Percentiles rank a stretch among this genome's conserved stretches.
Conservation (phyloP, 2,888 invertebrate species). For the Clusia tigrina region DNA sequence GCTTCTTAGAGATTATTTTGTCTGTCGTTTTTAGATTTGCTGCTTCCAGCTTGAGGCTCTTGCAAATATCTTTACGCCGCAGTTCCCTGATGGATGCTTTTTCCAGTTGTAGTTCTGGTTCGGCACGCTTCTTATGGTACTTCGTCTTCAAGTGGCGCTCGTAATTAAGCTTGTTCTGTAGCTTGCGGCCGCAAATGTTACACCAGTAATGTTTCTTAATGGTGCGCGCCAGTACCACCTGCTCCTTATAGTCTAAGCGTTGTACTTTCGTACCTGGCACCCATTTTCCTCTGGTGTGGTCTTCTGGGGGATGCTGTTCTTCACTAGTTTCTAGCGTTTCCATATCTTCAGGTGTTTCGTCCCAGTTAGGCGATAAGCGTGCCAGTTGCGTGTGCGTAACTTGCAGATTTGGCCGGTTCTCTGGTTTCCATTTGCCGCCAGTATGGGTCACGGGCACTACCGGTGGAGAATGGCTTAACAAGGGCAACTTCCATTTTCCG, state of each 20-base stretch:
- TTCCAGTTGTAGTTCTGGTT: slow-evolving; percentile 76
- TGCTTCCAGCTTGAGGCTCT: slow-evolving; percentile 44
- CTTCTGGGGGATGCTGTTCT: slow-evolving; percentile 69
- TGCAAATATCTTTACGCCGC: slow-evolving; percentile 32
- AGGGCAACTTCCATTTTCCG: slow-evolving; percentile 43
- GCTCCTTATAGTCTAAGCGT: slow-evolving; percentile 66
- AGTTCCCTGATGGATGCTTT: slow-evolving; percentile 64
- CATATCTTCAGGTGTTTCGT: slow-evolving; percentile 64
- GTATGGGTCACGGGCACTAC: slow-evolving; percentile 69
- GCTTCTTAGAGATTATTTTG: slow-evolving; percentile 58
- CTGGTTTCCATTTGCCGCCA: slow-evolving; percentile 81
- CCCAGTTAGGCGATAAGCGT: slow-evolving; percentile 67
- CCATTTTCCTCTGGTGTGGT: slow-evolving; percentile 80
- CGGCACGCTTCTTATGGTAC: slow-evolving; percentile 73
- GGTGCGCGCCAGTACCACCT: slow-evolving; percentile 53
- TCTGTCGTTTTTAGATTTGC: slow-evolving; percentile 46
- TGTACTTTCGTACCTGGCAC: slow-evolving; percentile 73
- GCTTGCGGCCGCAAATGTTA: slow-evolving; percentile 78
- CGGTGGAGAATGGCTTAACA: slow-evolving; percentile 50
- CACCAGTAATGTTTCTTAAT: slow-evolving; percentile 72
- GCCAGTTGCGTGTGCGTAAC: slow-evolving; percentile 47
- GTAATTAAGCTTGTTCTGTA: slow-evolving; percentile 78
- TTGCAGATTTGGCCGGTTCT: slow-evolving; percentile 57
- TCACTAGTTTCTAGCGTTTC: slow-evolving; percentile 64
- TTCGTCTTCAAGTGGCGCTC: slow-evolving; percentile 80